Base-by-base conservation (phyloP, 2,113 vertebrate genomes). In the Mus musculus region DNA sequence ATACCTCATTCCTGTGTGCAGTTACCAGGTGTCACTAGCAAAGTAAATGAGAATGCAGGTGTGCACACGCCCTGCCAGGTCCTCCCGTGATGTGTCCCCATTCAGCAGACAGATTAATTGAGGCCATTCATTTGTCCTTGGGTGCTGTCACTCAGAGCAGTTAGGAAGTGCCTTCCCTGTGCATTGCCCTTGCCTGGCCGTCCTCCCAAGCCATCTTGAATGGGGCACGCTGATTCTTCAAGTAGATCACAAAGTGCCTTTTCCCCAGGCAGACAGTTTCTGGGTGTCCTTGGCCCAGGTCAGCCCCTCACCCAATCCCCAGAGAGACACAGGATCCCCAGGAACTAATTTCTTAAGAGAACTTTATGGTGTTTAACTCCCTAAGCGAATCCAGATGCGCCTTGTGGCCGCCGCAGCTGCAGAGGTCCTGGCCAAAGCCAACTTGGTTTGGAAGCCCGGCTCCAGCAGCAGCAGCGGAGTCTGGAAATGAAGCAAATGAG, bases 401-500 rank as follows among this genome's bases (percentile, higher is more conserved):
- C 96, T 96, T 97, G 97, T 98, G 98, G 98, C 97, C 80, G 84
- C 97, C 92, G 67, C 98, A 97, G 98, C 98, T 96, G 98, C 98
- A 98, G 96, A 93, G 98, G 98, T 98, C 98, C 98, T 93, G 96
- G 98, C 98, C 97, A 86, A 94, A 77, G 96, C 86, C 98, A 95
- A 49, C 96, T 98, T 95, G 94, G 98, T 98, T 98, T 98, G 98
- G 98, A 98, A 97, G 95, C 73, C 46, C 4, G 11, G 97, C 96
- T 98, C 98, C 75, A 49, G 89, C 98, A 95, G 98, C 98, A 95
- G 98, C 98, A 98, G 98, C 97, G 98, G 98, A 98, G 98, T 98
- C 98, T 98, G 98, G 98, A 98, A 99, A 98, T 98, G 98, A 98
- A 98, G 98, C 98, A 98, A 99, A 98, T 98, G 98, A 98, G 98